Evolutionary conservation across 2,888 invertebrate genomes (phyloP), one percentile per base, ranked within the genome.

Genomic region (Chymomyza procnemis): DNA sequence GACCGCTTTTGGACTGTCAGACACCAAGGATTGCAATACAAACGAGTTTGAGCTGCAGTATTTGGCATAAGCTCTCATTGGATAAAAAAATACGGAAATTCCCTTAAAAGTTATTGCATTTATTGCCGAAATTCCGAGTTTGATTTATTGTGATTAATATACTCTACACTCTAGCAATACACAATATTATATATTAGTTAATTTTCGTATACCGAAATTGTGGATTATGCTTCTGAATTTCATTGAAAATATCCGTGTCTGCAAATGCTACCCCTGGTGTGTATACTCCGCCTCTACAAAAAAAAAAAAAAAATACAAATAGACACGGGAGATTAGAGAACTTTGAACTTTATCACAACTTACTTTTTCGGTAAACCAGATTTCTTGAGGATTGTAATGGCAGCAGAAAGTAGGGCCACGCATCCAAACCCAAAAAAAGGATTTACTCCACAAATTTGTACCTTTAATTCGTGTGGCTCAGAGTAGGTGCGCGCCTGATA

Each of bases 231-330:
- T 46, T 34, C 1, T 21, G 12, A 2, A 64, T 22, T 58, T 64
- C 52, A 22, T 59, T 41, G 26, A 59, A 34, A 12, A 64, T 54
- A 8, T 57, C 19, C 3, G 64, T 54, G 5, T 59, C n/a, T 6
- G 59, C 52, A 64, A 64, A 64, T 34, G 64, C 64, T 4, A 54
- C 64, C 1, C 58, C 64, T 16, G 64, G 64, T 12, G 64, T 52
- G 59, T 41, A 64, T 30, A 64, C 64, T 4, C 64, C 64, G 46
- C 64, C 64, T 0, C 64, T 64, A 18, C 9, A 47, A 47, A 12
- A 56, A 4, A 21, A 46, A 55, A 30, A n/a, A 8, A 48, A n/a
- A n/a, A n/a, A n/a, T n/a, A n/a, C n/a, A n/a, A n/a, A n/a, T n/a
- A n/a, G n/a, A n/a, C n/a, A n/a, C n/a, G n/a, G n/a, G n/a, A n/a